Evolutionary conservation across 2,113 vertebrate genomes (phyloP).

Genomic region (Chamaea fasciata): DNA sequence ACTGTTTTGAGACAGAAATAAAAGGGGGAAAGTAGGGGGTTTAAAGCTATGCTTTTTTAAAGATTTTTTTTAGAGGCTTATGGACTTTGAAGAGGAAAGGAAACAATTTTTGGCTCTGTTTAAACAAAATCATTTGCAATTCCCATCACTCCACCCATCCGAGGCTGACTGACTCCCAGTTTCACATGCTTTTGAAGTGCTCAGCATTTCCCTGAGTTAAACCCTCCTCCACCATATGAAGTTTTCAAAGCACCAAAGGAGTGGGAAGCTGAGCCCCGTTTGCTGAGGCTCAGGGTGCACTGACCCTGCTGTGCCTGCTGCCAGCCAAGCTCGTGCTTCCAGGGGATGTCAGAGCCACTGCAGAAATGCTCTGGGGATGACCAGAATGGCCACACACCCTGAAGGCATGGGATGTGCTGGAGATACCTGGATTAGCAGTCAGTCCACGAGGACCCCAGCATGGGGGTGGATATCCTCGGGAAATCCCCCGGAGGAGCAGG

Average conservation of each 20-base stretch:
- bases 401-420: background rate
- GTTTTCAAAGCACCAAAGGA: background rate
- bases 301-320: background rate
- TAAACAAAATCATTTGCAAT: slow-evolving; percentile 12
- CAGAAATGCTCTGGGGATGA: background rate
- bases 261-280: background rate
- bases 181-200: background rate
- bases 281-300: background rate
- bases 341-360: background rate
- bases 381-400: fast-evolving
- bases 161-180: background rate
- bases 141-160: background rate
- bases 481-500: background rate
- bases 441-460: background rate
- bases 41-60: background rate
- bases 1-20: background rate
- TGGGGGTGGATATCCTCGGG: background rate
- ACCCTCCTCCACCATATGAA: background rate
- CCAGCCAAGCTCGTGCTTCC: background rate
- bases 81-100: slow-evolving; percentile 13
- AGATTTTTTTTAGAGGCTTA: background rate
- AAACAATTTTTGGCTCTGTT: slow-evolving; percentile 22
- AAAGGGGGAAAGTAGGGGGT: fast-evolving
- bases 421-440: background rate
- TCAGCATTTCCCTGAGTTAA: background rate